Percentiles rank a stretch among this genome's conserved stretches.
Evolutionary conservation across 2,888 invertebrate genomes (phyloP).

Genomic region (Anthophora plumipes): DNA sequence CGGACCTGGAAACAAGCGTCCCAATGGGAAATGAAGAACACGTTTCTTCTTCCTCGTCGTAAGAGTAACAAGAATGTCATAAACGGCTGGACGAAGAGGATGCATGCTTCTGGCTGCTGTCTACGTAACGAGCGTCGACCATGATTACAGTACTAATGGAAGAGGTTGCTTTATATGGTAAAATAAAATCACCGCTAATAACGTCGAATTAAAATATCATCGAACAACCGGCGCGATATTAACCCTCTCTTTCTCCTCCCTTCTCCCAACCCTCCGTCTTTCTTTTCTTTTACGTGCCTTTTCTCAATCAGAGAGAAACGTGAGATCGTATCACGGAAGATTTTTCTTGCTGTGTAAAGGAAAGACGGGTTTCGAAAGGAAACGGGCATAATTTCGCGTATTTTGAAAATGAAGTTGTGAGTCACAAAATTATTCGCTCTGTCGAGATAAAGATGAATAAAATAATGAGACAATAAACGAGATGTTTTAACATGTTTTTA

Average conservation of each 20-base stretch:
- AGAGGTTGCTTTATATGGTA: conserved; percentile 32
- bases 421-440: too few relatives aligned
- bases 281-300: neutral
- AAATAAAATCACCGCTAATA: conserved; percentile 49
- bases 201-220: conserved; percentile 55
- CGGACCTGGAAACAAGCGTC: conserved; percentile 15
- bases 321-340: neutral
- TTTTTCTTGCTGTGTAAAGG: neutral
- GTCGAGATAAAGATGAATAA: too few relatives aligned
- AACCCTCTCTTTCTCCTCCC: conserved; percentile 1
- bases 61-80: conserved; percentile 60
- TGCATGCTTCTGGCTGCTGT: conserved; percentile 16
- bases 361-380: neutral
- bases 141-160: conserved; percentile 50
- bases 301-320: neutral
- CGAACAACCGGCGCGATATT: conserved; percentile 13
- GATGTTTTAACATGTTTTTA: too few relatives aligned
- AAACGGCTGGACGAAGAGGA: conserved; percentile 37
- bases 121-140: conserved; percentile 47
- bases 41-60: conserved; percentile 54
- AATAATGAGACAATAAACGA: too few relatives aligned
- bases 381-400: neutral
- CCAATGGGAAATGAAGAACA: conserved; percentile 60
- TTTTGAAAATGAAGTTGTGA: neutral
- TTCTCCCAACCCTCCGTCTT: too few relatives aligned